Evolutionary conservation across 2,888 invertebrate genomes (phyloP).

Genomic region (Caenorhabditis uteleia): DNA sequence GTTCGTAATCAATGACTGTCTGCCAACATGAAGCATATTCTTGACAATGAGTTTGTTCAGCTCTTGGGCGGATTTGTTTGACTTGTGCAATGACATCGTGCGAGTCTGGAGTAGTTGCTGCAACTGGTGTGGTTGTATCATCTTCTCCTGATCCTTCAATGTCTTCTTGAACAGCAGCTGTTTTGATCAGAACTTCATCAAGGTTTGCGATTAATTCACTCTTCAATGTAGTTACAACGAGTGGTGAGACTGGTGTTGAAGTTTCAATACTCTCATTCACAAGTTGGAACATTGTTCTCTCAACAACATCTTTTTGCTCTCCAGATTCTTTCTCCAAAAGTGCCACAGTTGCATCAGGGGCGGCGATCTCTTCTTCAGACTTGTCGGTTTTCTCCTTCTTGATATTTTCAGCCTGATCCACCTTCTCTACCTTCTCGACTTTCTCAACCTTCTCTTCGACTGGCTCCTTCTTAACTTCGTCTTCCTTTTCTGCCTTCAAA

Average conservation of each 20-base stretch:
- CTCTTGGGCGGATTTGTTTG: conserved; percentile 29
- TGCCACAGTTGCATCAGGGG: conserved; percentile 6
- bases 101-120: conserved; percentile 2
- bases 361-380: conserved; percentile 9
- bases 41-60: conserved; percentile 39
- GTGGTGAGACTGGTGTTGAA: conserved; percentile 9
- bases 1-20: conserved; percentile 40
- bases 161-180: conserved; percentile 11
- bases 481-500: not conserved
- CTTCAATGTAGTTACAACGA: conserved; percentile 6
- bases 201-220: conserved; percentile 15
- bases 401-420: not conserved
- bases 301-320: conserved; percentile 8
- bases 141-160: conserved; percentile 35
- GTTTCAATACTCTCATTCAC: conserved; percentile 25
- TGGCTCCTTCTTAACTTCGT: not conserved
- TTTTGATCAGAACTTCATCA: conserved; percentile 20
- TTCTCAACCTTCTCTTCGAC: not conserved
- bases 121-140: not conserved
- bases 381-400: not conserved
- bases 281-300: conserved; percentile 19
- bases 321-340: not conserved
- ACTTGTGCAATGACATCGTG: conserved; percentile 20
- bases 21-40: conserved; percentile 45
- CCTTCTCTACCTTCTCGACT: not conserved